phyloP scores from a whole-genome alignment of 2,113 vertebrate species.

The Eolophus roseicapilla region DNA sequence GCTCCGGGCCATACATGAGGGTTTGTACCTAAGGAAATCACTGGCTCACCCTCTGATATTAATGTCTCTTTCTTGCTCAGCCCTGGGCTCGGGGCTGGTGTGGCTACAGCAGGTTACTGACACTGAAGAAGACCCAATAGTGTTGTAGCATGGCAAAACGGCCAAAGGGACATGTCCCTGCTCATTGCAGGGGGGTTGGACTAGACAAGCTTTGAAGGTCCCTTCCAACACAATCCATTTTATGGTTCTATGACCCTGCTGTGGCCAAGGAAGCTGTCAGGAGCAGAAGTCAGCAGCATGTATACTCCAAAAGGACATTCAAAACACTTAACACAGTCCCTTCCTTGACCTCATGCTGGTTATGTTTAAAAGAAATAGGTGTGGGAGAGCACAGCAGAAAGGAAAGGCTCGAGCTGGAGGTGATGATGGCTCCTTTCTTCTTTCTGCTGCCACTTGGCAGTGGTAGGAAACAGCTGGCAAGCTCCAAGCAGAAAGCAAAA shows the following conservation, averaged over 20 bases:
- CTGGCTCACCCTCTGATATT: not conserved
- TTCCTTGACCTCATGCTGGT: not conserved
- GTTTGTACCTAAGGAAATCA: not conserved
- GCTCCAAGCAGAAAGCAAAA: not conserved
- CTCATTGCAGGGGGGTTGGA: not conserved
- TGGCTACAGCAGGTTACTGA: not conserved
- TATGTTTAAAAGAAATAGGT: not conserved
- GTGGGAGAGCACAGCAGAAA: not conserved
- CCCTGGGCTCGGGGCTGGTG: accelerated
- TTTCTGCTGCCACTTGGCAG: not conserved
- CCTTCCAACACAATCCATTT: not conserved
- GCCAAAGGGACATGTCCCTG: not conserved
- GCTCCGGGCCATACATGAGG: not conserved
- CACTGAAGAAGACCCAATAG: not conserved
- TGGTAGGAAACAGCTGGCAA: not conserved
- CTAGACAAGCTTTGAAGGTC: not conserved
- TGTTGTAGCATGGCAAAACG: not conserved
- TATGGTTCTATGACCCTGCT: not conserved
- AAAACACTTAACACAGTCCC: not conserved
- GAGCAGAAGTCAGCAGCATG: not conserved
- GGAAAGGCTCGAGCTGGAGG: not conserved
- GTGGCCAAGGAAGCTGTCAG: not conserved
- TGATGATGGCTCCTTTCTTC: not conserved
- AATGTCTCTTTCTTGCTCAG: not conserved
- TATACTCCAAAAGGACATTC: not conserved